Conservation (phyloP, 2,888 invertebrate genomes). For the Caenorhabditis plicata region DNA sequence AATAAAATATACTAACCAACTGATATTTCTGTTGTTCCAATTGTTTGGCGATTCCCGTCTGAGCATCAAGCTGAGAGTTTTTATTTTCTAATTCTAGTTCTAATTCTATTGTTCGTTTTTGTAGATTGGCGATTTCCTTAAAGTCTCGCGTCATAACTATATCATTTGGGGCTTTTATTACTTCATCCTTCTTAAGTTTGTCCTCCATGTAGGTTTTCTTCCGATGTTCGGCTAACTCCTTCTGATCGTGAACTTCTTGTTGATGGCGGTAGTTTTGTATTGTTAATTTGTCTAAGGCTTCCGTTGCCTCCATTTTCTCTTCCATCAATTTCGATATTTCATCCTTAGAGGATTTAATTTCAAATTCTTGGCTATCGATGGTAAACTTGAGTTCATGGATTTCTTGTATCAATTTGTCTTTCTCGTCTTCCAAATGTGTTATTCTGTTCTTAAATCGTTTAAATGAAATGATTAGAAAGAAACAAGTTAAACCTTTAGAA, state of each 20-base stretch:
- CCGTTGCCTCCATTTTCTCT: slow-evolving; percentile 19
- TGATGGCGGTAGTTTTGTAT: slow-evolving; percentile 33
- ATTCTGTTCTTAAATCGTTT: slow-evolving; percentile 18
- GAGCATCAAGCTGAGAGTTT: slow-evolving; percentile 29
- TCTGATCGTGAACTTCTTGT: slow-evolving; percentile 37
- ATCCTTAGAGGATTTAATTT: slow-evolving; percentile 11
- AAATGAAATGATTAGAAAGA: not conserved
- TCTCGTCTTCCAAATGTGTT: slow-evolving; percentile 23
- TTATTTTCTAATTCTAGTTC: slow-evolving; percentile 29
- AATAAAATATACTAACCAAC: slow-evolving; percentile 16
- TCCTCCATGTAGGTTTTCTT: slow-evolving; percentile 38
- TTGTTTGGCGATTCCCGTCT: slow-evolving; percentile 26
- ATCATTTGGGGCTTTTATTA: too few species aligned
- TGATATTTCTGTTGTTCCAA: slow-evolving; percentile 30
- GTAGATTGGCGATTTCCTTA: slow-evolving; percentile 33
- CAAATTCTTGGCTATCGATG: slow-evolving; percentile 15
- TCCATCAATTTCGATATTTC: slow-evolving; percentile 27
- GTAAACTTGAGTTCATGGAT: slow-evolving; percentile 11
- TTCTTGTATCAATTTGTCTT: slow-evolving; percentile 12
- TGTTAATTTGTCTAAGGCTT: slow-evolving; percentile 27
- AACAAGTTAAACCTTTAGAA: slow-evolving; percentile 28
- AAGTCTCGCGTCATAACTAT: too few species aligned
- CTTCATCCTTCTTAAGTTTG: slow-evolving; percentile 17
- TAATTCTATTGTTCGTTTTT: slow-evolving; percentile 22
- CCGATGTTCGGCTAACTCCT: slow-evolving; percentile 40